Evolutionary conservation across 2,888 invertebrate species (phyloP), one percentile per base, ranked within the genome.

Genomic region (Drosophila anomalata): DNA sequence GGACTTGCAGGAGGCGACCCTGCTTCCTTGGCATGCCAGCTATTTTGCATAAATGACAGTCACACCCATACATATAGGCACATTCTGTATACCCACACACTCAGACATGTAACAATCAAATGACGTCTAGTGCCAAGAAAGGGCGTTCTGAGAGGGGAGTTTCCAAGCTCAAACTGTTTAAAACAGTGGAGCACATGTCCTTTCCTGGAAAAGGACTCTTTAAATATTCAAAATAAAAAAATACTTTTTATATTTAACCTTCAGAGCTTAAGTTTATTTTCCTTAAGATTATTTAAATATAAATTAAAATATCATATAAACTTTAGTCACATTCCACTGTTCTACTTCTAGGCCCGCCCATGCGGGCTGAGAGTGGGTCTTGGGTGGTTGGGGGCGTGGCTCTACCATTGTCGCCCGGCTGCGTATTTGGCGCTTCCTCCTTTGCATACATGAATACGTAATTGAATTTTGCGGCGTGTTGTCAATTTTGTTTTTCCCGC

Each of bases 401-500:
- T 31, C 60, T 44, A 31, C 68, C 59, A 53, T 29, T 70, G 70
- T 53, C 60, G 63, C 20, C 50, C 58, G 50, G 73, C 78, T 75
- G 79, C 75, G 81, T 79, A 84, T 83, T 84, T 78, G 85, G 73
- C 78, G 77, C 84, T 84, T 81, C 79, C 82, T 84, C 67, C 75
- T 76, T 74, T 85, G 84, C 87, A 85, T 85, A 85, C 80, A 85
- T 85, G 84, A 85, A 85, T 85, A 85, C 76, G 82, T 85, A 85
- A 85, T 85, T 85, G 85, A 87, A 87, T 85, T 85, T 76, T 85
- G 84, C 85, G 84, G 84, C 84, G 75, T 77, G 87, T 78, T 82
- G 85, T 84, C 84, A 79, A 87, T 83, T 84, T 78, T 74, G 76
- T 78, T 83, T 75, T 79, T 80, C 73, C 80, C 79, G 73, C 82